phyloP scores from a whole-genome alignment of 1,140 invertebrate species.

The Dysdera silvatica region DNA sequence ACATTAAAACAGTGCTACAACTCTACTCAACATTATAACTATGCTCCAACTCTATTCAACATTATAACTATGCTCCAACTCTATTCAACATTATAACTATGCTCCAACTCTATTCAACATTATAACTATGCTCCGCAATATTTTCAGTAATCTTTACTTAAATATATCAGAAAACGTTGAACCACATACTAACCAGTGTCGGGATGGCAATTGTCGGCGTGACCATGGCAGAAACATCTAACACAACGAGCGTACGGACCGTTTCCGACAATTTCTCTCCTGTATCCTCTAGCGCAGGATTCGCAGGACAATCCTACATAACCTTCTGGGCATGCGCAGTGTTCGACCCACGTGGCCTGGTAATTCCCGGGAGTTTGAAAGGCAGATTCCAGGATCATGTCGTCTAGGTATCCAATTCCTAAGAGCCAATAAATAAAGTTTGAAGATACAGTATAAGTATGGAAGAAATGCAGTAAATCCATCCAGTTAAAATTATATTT shows the following conservation, averaged over 20 bases:
- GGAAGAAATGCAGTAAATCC: background rate
- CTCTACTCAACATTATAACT: too few relatives aligned
- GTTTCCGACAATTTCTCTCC: conserved; percentile 76
- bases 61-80: too few relatives aligned
- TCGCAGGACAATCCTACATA: conserved; percentile 91
- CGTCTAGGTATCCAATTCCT: conserved; percentile 82
- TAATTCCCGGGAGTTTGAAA: conserved; percentile 66
- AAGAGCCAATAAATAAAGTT: conserved; percentile 2
- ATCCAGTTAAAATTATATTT: background rate
- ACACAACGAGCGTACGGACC: conserved; percentile 90
- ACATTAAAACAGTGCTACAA: too few relatives aligned
- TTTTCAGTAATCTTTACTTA: too few relatives aligned
- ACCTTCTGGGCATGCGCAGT: conserved; percentile 81
- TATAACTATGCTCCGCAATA: too few relatives aligned
- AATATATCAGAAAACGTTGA: too few relatives aligned
- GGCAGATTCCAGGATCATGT: conserved; percentile 78
- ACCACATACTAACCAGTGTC: conserved; percentile 87
- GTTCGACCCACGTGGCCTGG: conserved; percentile 82
- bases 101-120: too few relatives aligned
- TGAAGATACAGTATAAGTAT: background rate
- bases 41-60: too few relatives aligned
- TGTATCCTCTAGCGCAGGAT: conserved; percentile 84
- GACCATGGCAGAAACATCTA: conserved; percentile 88
- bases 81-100: too few relatives aligned
- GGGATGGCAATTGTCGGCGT: conserved; percentile 89